These are phyloP conservation scores for Hyperoplus lanceolatus DNA, from an alignment of 2,797 vertebrate species.

Conservation along the genomic window DNA sequence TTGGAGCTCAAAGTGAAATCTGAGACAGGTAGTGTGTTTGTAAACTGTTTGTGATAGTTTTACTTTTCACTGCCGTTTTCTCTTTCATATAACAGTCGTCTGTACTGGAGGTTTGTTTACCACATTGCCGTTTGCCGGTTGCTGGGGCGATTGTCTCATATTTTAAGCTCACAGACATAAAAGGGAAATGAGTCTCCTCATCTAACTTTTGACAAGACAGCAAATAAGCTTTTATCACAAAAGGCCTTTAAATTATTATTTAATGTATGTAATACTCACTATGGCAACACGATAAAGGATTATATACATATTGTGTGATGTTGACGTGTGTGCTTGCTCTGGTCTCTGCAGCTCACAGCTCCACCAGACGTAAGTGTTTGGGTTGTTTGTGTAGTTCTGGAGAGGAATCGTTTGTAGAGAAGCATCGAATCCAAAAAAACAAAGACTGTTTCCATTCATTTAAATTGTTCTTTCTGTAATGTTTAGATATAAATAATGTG, in stretches of 20 bases:
- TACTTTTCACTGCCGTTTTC: neutral
- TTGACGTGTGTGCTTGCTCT: slow-evolving; percentile 46
- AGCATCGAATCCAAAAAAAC: slow-evolving; percentile 38
- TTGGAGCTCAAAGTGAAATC: too few relatives aligned
- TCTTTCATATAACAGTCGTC: neutral
- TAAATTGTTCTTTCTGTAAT: neutral
- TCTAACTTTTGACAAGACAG: too few relatives aligned
- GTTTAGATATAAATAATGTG: neutral
- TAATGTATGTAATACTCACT: neutral
- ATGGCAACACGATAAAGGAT: neutral
- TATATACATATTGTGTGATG: neutral
- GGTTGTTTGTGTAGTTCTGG: slow-evolving; percentile 29
- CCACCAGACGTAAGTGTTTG: slow-evolving; percentile 75
- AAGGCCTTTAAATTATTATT: too few relatives aligned
- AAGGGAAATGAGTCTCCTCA: neutral
- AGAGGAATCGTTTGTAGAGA: slow-evolving; percentile 44
- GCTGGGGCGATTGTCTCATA: neutral
- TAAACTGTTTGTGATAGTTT: too few relatives aligned
- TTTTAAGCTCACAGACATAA: neutral
- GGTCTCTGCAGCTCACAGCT: slow-evolving; percentile 66
- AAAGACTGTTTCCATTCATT: neutral
- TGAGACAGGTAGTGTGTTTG: too few relatives aligned
- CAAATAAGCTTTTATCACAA: neutral
- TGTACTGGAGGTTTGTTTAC: neutral
- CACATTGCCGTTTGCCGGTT: neutral